Evolutionary conservation across 2,888 invertebrate genomes (phyloP).

Genomic region (Diaphora mendica): DNA sequence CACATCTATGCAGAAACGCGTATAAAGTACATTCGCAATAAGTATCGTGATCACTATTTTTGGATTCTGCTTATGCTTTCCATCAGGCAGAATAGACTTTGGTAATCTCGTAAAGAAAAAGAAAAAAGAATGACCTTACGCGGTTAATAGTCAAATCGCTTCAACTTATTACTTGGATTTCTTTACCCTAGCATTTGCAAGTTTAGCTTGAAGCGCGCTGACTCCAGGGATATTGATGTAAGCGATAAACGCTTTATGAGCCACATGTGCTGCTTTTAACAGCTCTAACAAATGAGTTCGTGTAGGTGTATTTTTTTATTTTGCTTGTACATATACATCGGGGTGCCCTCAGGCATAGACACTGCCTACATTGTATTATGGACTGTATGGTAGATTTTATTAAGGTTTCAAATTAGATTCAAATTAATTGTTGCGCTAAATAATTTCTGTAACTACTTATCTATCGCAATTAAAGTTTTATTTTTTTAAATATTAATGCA

Average conservation of each 20-base stretch:
- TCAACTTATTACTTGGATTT: slow-evolving; percentile 18
- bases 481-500: too few relatives aligned
- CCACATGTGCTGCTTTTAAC: slow-evolving; percentile 51
- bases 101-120: too few relatives aligned
- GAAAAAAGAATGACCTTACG: neutral
- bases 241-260: slow-evolving; percentile 63
- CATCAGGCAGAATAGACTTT: too few relatives aligned
- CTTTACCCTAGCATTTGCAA: slow-evolving; percentile 18
- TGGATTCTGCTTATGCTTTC: too few relatives aligned
- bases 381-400: neutral
- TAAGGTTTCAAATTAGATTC: neutral
- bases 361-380: neutral
- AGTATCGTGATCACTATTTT: too few relatives aligned
- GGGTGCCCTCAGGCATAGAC: neutral
- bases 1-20: too few relatives aligned
- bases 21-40: too few relatives aligned
- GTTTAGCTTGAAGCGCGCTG: slow-evolving; percentile 46
- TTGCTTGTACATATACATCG: slow-evolving; percentile 11
- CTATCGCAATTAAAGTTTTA: too few relatives aligned
- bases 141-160: slow-evolving; percentile 20
- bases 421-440: neutral
- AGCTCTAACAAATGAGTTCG: slow-evolving; percentile 47
- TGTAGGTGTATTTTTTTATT: slow-evolving; percentile 33
- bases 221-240: slow-evolving; percentile 60
- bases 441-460: neutral